Conservation (phyloP, 2,113 vertebrate genomes). For the Enhydra lutris region DNA sequence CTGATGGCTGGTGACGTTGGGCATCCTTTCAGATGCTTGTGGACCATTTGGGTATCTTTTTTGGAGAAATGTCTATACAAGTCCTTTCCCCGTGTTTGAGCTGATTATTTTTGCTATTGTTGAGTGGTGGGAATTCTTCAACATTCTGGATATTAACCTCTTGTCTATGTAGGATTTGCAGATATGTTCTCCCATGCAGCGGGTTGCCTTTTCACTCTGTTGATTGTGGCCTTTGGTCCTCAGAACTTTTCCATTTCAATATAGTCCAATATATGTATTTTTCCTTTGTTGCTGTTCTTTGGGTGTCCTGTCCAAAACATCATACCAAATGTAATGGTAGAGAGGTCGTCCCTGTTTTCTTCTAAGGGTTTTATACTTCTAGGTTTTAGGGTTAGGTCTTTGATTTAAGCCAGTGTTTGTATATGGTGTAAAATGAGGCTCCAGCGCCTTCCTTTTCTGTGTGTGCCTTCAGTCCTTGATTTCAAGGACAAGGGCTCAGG, state of each 20-base stretch:
- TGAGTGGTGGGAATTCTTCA: neutral
- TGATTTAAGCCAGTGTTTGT: neutral
- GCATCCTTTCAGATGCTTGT: neutral
- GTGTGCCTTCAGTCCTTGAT: neutral
- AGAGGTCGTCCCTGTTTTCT: neutral
- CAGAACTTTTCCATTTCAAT: neutral
- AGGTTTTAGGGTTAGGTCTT: neutral
- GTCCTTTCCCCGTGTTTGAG: neutral
- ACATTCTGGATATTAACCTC: neutral
- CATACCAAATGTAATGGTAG: no score
- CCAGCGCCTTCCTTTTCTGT: neutral
- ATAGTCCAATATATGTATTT: neutral
- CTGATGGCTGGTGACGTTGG: rapidly evolving
- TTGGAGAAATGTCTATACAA: neutral
- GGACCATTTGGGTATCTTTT: neutral
- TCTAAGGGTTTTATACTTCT: neutral
- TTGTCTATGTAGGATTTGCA: neutral
- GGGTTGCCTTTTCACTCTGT: neutral
- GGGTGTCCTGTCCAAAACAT: neutral
- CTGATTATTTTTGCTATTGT: neutral
- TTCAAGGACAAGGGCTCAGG: neutral
- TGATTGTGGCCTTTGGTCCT: neutral
- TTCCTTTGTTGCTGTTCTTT: neutral
- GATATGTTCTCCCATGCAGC: no score
- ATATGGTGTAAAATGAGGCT: neutral